Conservation (phyloP, 2,888 invertebrate species). For the Stenoptilia bipunctidactyla region DNA sequence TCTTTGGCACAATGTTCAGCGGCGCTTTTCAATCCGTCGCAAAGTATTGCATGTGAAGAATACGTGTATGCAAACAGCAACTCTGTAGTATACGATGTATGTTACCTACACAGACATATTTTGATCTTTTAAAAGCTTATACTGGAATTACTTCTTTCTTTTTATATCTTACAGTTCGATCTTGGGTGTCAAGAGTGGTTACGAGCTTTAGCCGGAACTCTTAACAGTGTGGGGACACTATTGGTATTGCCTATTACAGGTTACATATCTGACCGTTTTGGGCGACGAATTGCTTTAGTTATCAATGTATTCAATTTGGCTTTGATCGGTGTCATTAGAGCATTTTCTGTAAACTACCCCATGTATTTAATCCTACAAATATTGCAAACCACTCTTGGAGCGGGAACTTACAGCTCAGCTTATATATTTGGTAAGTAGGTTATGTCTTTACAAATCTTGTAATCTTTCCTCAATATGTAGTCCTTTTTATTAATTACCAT, state of each 20-base stretch:
- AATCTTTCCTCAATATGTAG: no score
- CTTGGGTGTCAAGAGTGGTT: constrained; percentile 78
- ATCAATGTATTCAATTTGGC: constrained; percentile 51
- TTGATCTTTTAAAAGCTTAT: no score
- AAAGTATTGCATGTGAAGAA: constrained; percentile 19
- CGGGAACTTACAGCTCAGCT: constrained; percentile 65
- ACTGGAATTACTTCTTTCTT: no score
- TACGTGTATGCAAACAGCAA: constrained; percentile 24
- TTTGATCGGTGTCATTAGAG: constrained; percentile 59
- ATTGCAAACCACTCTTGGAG: constrained; percentile 62
- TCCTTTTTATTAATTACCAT: no score
- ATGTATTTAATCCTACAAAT: constrained; percentile 67
- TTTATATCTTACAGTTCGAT: constrained; percentile 70
- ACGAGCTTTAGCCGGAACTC: constrained; percentile 77
- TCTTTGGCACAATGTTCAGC: not conserved
- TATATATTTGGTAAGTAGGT: constrained; percentile 50
- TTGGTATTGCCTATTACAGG: constrained; percentile 78
- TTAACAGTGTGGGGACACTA: constrained; percentile 78
- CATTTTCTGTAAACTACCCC: constrained; percentile 66
- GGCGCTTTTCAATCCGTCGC: constrained; percentile 7
- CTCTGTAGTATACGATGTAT: constrained; percentile 27
- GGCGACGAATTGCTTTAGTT: constrained; percentile 61
- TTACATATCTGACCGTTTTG: constrained; percentile 75
- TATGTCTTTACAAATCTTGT: no score
- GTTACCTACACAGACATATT: constrained; percentile 9